phyloP scores from a whole-genome alignment of 2,113 vertebrate species.

The Megaptera novaeangliae region DNA sequence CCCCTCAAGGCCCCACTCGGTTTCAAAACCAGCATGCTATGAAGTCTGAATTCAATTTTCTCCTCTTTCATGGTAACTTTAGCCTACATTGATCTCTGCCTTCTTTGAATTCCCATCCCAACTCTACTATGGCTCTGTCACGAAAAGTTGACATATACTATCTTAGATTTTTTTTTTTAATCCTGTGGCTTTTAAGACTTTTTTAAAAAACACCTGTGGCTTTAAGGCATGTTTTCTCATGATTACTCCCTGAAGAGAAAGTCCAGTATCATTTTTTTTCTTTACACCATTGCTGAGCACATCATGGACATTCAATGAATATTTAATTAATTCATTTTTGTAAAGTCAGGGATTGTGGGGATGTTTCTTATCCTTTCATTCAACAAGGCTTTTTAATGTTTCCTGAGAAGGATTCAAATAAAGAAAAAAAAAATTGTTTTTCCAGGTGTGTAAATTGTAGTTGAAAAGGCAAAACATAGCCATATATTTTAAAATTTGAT shows the following conservation, averaged over 20 bases:
- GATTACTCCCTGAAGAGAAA: neutral
- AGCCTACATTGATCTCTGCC: neutral
- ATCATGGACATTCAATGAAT: neutral
- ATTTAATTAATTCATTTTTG: constrained; percentile 6
- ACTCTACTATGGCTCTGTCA: neutral
- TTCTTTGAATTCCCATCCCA: neutral
- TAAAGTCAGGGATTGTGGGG: neutral
- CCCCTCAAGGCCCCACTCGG: too few relatives aligned
- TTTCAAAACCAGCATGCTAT: neutral
- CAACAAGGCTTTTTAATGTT: neutral
- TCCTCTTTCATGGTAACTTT: neutral
- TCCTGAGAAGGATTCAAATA: neutral
- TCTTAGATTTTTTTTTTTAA: neutral
- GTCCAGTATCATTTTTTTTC: neutral
- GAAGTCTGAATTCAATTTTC: neutral
- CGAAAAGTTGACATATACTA: neutral
- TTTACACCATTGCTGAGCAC: neutral
- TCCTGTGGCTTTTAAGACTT: neutral
- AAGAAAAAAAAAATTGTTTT: neutral
- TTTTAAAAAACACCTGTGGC: too few relatives aligned
- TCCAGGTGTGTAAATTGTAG: neutral
- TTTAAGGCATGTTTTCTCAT: neutral
- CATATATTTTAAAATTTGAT: neutral
- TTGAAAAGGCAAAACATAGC: neutral
- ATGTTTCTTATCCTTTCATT: neutral